Percentiles rank a stretch among this genome's conserved stretches.
Conservation (phyloP, 2,888 invertebrate species). For the Bellardia bayeri region DNA sequence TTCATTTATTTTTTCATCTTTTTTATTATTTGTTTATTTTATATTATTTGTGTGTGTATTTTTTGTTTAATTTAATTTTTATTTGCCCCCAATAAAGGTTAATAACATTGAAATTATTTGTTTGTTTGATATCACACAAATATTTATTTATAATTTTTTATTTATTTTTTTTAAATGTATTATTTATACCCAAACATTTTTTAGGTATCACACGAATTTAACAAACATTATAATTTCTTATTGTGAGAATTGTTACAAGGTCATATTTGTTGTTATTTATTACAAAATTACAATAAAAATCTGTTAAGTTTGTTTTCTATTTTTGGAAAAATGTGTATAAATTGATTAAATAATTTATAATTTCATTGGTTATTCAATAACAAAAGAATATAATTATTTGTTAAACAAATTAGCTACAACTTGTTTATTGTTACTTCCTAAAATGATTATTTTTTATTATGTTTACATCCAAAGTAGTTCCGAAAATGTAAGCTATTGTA, state of each 20-base stretch:
- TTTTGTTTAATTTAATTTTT: constrained; percentile 19
- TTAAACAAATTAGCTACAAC: constrained; percentile 13
- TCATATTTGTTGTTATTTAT: constrained; percentile 58
- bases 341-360: constrained; percentile 52
- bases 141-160: constrained; percentile 29
- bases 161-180: constrained; percentile 29
- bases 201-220: not conserved
- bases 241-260: constrained; percentile 71
- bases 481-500: not conserved
- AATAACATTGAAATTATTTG: constrained; percentile 65
- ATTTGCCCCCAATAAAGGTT: constrained; percentile 70
- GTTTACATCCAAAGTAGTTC: not conserved
- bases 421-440: constrained; percentile 43
- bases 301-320: not conserved
- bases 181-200: constrained; percentile 39
- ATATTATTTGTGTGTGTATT: not conserved
- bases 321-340: constrained; percentile 1
- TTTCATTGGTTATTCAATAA: constrained; percentile 40
- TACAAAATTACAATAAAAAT: constrained; percentile 63
- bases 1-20: constrained; percentile 17
- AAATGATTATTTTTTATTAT: not conserved
- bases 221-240: constrained; percentile 36
- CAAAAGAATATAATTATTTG: constrained; percentile 45
- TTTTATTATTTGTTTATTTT: constrained; percentile 15
- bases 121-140: constrained; percentile 50